Evolutionary conservation across 2,113 vertebrate species (phyloP).

Genomic region (Calidris pugnax): DNA sequence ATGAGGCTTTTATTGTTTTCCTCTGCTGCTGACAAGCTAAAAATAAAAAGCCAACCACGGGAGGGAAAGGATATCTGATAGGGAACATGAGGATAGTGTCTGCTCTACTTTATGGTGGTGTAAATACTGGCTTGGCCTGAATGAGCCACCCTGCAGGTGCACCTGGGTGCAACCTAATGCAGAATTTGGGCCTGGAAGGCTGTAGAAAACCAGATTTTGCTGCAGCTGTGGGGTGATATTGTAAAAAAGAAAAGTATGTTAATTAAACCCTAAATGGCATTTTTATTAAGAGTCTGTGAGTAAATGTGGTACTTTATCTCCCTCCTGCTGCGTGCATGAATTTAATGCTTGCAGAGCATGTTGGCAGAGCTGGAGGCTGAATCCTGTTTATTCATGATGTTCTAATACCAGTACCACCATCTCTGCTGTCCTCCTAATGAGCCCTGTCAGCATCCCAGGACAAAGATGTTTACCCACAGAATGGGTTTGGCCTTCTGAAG

Average conservation of each 20-base stretch:
- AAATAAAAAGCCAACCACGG: background rate
- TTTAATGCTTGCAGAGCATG: background rate
- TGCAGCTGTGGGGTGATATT: background rate
- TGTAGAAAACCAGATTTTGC: slow-evolving; percentile 2
- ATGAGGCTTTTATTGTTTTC: background rate
- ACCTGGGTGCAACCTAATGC: background rate
- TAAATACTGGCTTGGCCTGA: background rate
- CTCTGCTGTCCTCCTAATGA: background rate
- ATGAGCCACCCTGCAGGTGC: background rate
- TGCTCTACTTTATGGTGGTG: background rate
- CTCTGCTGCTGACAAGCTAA: slow-evolving; percentile 18
- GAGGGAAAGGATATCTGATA: background rate
- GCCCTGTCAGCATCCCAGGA: background rate
- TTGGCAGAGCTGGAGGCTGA: background rate
- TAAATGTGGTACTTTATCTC: slow-evolving; percentile 18
- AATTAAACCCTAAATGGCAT: background rate
- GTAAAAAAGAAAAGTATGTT: background rate
- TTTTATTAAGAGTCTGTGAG: slow-evolving; percentile 24
- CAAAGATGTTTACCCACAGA: background rate
- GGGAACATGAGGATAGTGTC: background rate
- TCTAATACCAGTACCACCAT: background rate
- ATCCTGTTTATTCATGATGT: background rate
- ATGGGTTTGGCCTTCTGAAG: background rate
- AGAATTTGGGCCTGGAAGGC: background rate
- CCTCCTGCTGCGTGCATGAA: background rate